Base-by-base conservation (phyloP, 2,888 invertebrate species). In the Eilema caniola region DNA sequence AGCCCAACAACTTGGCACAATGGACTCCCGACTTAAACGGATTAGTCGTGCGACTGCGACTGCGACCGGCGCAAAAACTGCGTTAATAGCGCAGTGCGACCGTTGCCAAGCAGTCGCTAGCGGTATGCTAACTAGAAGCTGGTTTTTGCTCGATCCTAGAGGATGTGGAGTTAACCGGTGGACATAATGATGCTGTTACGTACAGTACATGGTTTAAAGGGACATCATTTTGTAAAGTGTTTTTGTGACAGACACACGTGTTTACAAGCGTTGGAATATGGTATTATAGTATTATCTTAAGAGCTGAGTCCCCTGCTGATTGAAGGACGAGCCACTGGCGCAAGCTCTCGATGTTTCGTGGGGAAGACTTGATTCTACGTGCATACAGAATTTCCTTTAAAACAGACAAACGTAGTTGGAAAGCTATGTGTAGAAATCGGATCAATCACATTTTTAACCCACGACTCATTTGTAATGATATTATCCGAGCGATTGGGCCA, bases 1-100 rank as follows among this genome's bases (percentile, higher is more conserved):
- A 63, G 66, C 3, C 60, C 20, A 28, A 63, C 66, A 62, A 63
- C 25, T 69, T 60, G 47, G 37, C 28, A 72, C 72, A 69, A 72
- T 66, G 25, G 57, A 59, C 59, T 14, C 41, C 20, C 47, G 61
- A 14, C 63, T 60, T 66, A 47, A 66, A 57, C 37, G 69, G 66
- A 72, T 72, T 69, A 72, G 57, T 24, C 12, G 37, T 41, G 66
- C 66, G 64, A 68, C 24, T 63, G 62, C 41, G 57, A 47, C 41
- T 12, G 20, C 56, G 56, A 41, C 61, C 1, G 11, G 24, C 23
- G 65, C 61, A 68, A 71, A 71, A 67, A 68, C 64, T 57, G 31
- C 31, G 57, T 14, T 70, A 67, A 67, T 66, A 63, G 62, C 62
- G n/a, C 14, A 57, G 10, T 28, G n/a, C 62, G 37, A 23, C 33